phyloP scores from a whole-genome alignment of 2,797 vertebrate species.

The Sarcophilus harrisii region DNA sequence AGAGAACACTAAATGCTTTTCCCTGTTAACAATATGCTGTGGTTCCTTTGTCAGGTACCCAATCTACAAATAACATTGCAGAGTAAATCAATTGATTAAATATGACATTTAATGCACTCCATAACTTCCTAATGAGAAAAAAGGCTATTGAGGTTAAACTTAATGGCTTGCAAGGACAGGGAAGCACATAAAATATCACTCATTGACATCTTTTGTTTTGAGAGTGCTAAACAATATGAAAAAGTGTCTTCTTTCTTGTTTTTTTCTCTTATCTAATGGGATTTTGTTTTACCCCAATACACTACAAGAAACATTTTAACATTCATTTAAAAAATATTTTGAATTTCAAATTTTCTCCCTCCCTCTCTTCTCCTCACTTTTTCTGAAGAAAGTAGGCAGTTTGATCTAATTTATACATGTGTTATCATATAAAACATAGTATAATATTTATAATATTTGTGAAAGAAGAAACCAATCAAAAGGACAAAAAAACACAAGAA shows the following conservation, averaged over 20 bases:
- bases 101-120: constrained; percentile 25
- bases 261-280: too few species aligned
- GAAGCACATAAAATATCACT: background rate
- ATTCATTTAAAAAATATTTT: too few species aligned
- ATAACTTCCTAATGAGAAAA: constrained; percentile 30
- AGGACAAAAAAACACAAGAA: too few species aligned
- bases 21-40: background rate
- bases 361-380: too few species aligned
- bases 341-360: too few species aligned
- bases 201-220: background rate
- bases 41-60: background rate
- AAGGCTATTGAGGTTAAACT: background rate
- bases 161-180: constrained; percentile 3
- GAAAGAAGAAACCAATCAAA: too few species aligned
- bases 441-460: too few species aligned
- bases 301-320: too few species aligned
- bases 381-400: too few species aligned
- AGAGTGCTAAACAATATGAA: background rate
- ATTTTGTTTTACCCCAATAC: too few species aligned
- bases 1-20: background rate
- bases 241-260: background rate
- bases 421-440: too few species aligned
- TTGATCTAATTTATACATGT: too few species aligned
- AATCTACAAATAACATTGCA: background rate
- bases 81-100: constrained; percentile 28